Base-by-base conservation (phyloP, 1,140 invertebrate species). In the Panulirus ornatus region DNA sequence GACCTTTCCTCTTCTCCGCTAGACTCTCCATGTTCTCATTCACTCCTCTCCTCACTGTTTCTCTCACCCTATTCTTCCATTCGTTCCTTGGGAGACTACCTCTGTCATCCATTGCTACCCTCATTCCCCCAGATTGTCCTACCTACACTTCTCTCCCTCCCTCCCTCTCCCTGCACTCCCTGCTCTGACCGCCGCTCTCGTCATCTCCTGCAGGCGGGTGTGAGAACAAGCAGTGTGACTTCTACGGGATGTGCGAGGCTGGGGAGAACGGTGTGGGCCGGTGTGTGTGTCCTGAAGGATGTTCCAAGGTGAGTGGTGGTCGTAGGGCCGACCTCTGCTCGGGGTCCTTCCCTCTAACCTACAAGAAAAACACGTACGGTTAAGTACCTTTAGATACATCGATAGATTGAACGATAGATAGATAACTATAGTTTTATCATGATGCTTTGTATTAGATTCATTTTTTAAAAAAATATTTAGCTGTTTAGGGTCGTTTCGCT, bases 221-320 rank as follows among this genome's bases (percentile, higher is more conserved):
- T 94, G 97, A 97, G 93, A 96, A 96, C 91, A 97, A 96, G 92
- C 96, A 96, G 93, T 99, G 98, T 94, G 96, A 98, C 71, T 96
- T 96, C 94, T 97, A 98, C 93, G 95, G 96, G 0, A 94, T 96
- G 36, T 98, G 98, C 94, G 96, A 98, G 93, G 96, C 95, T 87
- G 96, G 97, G 93, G 95, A 95, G 14, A 94, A 94, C n/a, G 96
- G 96, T 0, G 96, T 96, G 93, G 96, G 96, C 0, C 95, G 95
- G 79, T 98, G 97, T 93, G 95, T 97, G 44, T 98, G 97, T 94
- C 97, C 97, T 0, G 94, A 95, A 66, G 54, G 40, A 22, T 79
- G 75, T 11, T 51, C 27, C 38, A 79, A 75, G 51, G 54, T 83
- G 0, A 71, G 81, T 70, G n/a, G 22, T n/a, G n/a, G n/a, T n/a